These are phyloP conservation scores for Struthio camelus DNA, from an alignment of 2,113 vertebrate genomes.

Conservation along the genomic window DNA sequence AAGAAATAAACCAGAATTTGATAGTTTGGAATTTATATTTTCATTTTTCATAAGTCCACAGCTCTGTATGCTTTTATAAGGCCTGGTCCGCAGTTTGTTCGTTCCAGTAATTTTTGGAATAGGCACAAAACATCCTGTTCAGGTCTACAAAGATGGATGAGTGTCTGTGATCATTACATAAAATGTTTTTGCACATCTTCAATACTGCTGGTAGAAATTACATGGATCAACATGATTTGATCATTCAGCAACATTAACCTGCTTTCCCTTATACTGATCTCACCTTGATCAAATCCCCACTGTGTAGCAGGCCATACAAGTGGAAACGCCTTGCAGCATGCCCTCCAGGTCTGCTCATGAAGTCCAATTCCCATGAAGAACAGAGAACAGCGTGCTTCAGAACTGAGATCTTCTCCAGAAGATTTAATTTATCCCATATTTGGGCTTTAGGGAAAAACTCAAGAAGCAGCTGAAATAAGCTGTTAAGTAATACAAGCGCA, in stretches of 20 bases:
- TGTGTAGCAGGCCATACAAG: not conserved
- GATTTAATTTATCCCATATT: not conserved
- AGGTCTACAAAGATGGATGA: not conserved
- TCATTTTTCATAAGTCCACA: fast-evolving
- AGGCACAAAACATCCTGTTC: not conserved
- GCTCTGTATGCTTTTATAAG: not conserved
- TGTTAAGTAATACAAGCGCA: not conserved
- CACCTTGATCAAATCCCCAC: not conserved
- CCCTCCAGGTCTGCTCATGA: constrained; percentile 13
- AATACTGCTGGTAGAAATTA: not conserved
- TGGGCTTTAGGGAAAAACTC: not conserved
- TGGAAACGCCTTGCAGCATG: not conserved
- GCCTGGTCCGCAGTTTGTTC: not conserved
- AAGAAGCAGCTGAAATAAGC: not conserved
- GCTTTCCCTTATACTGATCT: not conserved
- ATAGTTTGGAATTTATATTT: not conserved
- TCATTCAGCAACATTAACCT: not conserved
- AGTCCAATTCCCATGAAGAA: not conserved
- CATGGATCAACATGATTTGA: not conserved
- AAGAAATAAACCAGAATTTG: not conserved
- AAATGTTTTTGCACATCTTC: not conserved
- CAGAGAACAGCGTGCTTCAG: not conserved
- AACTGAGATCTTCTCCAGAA: constrained; percentile 21
- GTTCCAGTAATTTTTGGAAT: not conserved
- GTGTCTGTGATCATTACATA: not conserved